A percentile compares a stretch with the other conserved stretches of the same genome.
Conservation (phyloP, 2,113 vertebrate genomes). For the Hyperoodon ampullatus region DNA sequence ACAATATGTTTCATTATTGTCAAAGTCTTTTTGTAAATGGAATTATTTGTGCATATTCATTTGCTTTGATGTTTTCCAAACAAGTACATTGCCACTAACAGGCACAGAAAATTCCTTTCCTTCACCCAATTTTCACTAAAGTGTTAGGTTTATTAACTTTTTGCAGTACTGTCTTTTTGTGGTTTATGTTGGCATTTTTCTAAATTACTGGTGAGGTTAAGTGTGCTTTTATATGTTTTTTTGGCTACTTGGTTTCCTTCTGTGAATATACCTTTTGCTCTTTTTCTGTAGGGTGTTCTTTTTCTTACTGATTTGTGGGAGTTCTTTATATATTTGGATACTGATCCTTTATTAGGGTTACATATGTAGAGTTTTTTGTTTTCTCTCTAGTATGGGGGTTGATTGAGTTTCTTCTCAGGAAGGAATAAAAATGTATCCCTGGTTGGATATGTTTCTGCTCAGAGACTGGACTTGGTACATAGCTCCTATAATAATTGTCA, state of each 20-base stretch:
- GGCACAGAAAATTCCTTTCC: neutral
- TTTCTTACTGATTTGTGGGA: neutral
- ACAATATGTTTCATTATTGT: neutral
- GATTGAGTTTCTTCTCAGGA: constrained; percentile 17
- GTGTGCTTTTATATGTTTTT: neutral
- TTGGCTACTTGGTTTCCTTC: neutral
- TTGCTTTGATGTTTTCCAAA: neutral
- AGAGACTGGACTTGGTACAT: neutral
- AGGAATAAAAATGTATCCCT: constrained; percentile 11
- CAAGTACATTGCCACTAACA: neutral
- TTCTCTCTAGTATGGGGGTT: neutral
- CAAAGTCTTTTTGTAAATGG: neutral
- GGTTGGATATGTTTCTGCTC: neutral
- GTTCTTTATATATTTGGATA: neutral
- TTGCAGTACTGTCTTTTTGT: neutral
- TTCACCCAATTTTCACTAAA: neutral
- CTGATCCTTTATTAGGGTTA: neutral
- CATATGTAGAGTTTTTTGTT: neutral
- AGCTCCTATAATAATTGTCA: neutral
- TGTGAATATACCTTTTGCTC: neutral
- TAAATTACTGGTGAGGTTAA: neutral
- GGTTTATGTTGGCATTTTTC: neutral
- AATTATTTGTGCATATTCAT: neutral
- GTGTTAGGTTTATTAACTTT: neutral
- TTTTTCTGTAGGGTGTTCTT: neutral